Evolutionary conservation across 2,888 invertebrate species (phyloP), one percentile per base, ranked within the genome.

Genomic region (Drosophila fungiperda): DNA sequence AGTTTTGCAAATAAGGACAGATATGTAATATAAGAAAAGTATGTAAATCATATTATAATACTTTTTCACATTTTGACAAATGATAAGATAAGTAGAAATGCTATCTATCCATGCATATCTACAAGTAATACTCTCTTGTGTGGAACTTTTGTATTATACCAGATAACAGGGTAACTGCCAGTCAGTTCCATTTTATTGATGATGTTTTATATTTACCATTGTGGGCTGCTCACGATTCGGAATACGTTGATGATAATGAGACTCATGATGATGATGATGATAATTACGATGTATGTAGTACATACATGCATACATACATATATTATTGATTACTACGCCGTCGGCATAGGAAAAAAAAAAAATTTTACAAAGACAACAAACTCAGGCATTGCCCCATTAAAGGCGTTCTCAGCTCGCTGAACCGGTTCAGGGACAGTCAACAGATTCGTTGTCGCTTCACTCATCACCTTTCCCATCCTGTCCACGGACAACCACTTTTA

Each of bases 401-500:
- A 77, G 65, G 72, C 72, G 53, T 68, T 59, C 57, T 57, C 32
- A 15, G 15, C 45, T 45, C 42, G 52, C 53, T 84, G 71, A 83
- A 85, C 87, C 85, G 75, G 85, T 85, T 87, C 87, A 83, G 81
- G 87, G 84, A 72, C 86, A 74, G 67, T 79, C 70, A 58, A 61
- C 68, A 20, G 36, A 17, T 23, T n/a, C n/a, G 55, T 49, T 45
- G 50, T 54, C 53, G 20, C 48, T 45, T 35, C 55, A 45, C 60
- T 45, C 58, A n/a, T 57, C 26, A 33, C 36, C 53, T 55, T 45
- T 59, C 58, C 32, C 58, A 35, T 70, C 65, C 66, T 63, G 66
- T 55, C 69, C 80, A 74, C 36, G 87, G 79, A 73, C 83, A 74
- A 79, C 85, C 85, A 87, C 81, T 87, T 88, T 87, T 84, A 88